phyloP scores from a whole-genome alignment of 2,797 vertebrate species.

The Falco concolor region DNA sequence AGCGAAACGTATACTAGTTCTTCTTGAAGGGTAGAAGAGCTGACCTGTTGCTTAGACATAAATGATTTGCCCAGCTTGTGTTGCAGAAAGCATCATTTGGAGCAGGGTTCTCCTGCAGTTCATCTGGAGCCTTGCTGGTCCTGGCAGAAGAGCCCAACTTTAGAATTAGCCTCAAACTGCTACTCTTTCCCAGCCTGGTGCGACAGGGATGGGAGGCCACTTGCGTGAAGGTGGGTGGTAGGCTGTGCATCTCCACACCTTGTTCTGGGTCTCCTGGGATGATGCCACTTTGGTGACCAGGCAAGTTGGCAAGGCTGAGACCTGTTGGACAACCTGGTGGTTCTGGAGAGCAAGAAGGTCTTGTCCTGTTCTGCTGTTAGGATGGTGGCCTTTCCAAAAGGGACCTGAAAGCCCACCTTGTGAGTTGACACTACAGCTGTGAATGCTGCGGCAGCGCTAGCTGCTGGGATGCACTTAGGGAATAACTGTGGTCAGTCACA shows the following conservation, averaged over 20 bases:
- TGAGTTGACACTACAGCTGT: neutral
- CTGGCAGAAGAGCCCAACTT: neutral
- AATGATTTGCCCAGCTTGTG: neutral
- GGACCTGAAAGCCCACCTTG: neutral
- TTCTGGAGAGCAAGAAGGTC: neutral
- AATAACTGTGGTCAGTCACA: neutral
- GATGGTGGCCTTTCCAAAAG: neutral
- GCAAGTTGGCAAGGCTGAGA: neutral
- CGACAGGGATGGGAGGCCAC: rapidly evolving
- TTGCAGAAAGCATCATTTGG: neutral
- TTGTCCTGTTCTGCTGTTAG: neutral
- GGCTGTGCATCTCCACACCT: rapidly evolving
- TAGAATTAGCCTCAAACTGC: neutral
- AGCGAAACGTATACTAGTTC: neutral
- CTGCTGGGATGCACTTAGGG: neutral
- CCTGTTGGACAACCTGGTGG: neutral
- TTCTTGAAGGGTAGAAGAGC: neutral
- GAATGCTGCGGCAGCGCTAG: neutral
- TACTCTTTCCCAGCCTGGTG: neutral
- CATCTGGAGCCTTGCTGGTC: neutral
- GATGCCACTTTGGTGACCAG: no score
- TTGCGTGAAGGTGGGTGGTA: neutral
- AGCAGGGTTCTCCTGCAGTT: neutral
- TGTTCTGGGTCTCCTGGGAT: neutral
- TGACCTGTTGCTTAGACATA: neutral